phyloP scores from a whole-genome alignment of 2,113 vertebrate genomes.

The Brachyhypopomus occidentalis region DNA sequence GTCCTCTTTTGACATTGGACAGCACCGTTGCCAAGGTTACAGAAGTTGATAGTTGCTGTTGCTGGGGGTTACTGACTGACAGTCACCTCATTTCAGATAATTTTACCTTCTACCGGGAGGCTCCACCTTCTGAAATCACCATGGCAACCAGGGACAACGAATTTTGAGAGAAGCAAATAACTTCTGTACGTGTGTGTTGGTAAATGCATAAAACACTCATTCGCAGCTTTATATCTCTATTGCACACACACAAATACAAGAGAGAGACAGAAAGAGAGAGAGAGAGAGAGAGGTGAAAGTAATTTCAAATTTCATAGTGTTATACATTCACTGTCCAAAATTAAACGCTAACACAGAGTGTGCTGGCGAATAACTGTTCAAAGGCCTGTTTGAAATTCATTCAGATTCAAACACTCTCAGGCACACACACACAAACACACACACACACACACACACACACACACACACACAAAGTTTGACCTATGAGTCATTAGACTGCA shows the following conservation, averaged over 20 bases:
- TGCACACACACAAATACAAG: too few species aligned
- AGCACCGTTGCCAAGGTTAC: slow-evolving; percentile 13
- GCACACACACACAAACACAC: slow-evolving; percentile 1
- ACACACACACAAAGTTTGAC: slow-evolving; percentile 58
- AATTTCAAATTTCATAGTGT: too few species aligned
- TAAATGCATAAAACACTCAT: not conserved
- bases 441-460: slow-evolving; percentile 13
- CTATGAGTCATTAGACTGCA: slow-evolving; percentile 69
- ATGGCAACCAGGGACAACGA: slow-evolving; percentile 26
- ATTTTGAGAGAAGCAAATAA: not conserved
- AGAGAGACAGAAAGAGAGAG: too few species aligned
- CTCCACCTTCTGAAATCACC: not conserved
- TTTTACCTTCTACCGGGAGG: not conserved
- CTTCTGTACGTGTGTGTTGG: not conserved
- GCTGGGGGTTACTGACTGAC: slow-evolving; percentile 12
- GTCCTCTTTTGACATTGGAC: not conserved
- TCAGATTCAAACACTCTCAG: not conserved
- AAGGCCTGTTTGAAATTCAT: not conserved
- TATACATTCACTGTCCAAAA: too few species aligned
- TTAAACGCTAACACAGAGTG: too few species aligned
- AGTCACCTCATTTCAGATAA: slow-evolving; percentile 21
- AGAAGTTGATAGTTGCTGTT: slow-evolving; percentile 28
- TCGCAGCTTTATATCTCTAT: too few species aligned
- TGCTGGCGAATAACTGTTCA: not conserved
- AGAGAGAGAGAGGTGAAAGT: too few species aligned